Evolutionary conservation across 1,140 invertebrate genomes (phyloP).

Genomic region (Druon quercuslanigerum): DNA sequence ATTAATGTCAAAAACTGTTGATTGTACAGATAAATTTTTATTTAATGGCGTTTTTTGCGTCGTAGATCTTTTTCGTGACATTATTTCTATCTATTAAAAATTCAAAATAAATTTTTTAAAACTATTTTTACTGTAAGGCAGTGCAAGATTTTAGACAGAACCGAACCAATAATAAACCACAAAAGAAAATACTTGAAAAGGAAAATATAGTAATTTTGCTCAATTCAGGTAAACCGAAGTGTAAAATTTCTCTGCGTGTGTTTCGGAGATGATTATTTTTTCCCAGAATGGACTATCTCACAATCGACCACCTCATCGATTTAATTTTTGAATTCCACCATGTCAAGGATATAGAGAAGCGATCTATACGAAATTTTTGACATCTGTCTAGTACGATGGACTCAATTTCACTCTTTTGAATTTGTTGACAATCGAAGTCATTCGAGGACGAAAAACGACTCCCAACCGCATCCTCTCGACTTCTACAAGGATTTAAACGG

Average conservation of each 20-base stretch:
- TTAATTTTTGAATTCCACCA: conserved; percentile 10
- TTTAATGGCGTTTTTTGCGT: too few species aligned
- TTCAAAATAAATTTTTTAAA: too few species aligned
- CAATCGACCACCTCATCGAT: conserved; percentile 24
- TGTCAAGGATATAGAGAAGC: conserved; percentile 7
- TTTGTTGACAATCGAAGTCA: conserved; percentile 67
- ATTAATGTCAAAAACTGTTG: too few species aligned
- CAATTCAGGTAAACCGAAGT: conserved; percentile 1
- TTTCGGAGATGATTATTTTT: conserved; percentile 1
- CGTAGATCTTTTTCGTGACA: too few species aligned
- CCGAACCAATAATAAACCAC: too few species aligned
- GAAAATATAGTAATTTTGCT: conserved; percentile 8
- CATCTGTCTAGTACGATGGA: conserved; percentile 44
- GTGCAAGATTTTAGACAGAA: too few species aligned
- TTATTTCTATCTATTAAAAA: too few species aligned
- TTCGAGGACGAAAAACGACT: conserved; percentile 70
- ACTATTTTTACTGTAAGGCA: too few species aligned
- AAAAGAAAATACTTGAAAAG: too few species aligned
- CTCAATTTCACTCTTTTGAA: conserved; percentile 70
- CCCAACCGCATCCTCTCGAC: conserved; percentile 56
- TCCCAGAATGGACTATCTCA: not conserved
- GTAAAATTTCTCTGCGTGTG: conserved; percentile 30
- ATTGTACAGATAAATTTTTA: too few species aligned
- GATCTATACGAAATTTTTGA: conserved; percentile 21
- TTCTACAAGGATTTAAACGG: conserved; percentile 74